These are phyloP conservation scores for Pterocles orientalis DNA, from an alignment of 2,113 vertebrate species.

Conservation along the genomic window DNA sequence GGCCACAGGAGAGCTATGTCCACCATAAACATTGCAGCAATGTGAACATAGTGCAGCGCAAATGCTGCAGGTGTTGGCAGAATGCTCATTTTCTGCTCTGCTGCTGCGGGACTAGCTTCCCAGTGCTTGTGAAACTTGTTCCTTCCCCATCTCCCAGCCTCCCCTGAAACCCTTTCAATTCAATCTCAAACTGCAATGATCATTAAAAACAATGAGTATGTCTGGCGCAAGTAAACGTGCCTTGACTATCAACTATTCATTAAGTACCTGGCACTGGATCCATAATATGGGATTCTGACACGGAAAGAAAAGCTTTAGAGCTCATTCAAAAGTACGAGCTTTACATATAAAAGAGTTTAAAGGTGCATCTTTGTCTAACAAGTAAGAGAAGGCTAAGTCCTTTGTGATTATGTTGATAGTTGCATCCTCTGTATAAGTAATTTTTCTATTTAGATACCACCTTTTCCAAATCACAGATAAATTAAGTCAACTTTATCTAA, in stretches of 20 bases:
- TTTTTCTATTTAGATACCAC: slow-evolving; percentile 61
- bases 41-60: background rate
- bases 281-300: slow-evolving; percentile 56
- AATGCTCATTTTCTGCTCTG: slow-evolving; percentile 16
- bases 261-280: slow-evolving; percentile 69
- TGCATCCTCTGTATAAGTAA: slow-evolving; percentile 20
- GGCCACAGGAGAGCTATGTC: background rate
- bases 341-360: slow-evolving; percentile 42
- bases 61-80: background rate
- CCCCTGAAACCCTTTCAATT: slow-evolving; percentile 55
- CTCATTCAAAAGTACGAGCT: slow-evolving; percentile 29
- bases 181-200: slow-evolving; percentile 70
- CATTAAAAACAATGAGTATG: slow-evolving; percentile 76
- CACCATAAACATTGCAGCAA: background rate
- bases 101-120: background rate
- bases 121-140: slow-evolving; percentile 36
- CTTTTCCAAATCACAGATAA: slow-evolving; percentile 73
- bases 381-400: background rate
- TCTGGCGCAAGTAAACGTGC: slow-evolving; percentile 71
- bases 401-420: background rate
- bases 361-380: slow-evolving; percentile 18
- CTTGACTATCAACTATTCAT: slow-evolving; percentile 65
- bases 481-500: slow-evolving; percentile 77
- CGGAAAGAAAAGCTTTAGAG: slow-evolving; percentile 62
- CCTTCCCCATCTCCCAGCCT: slow-evolving; percentile 49